Conservation (phyloP, 2,113 vertebrate species). For the Climacteris rufus region DNA sequence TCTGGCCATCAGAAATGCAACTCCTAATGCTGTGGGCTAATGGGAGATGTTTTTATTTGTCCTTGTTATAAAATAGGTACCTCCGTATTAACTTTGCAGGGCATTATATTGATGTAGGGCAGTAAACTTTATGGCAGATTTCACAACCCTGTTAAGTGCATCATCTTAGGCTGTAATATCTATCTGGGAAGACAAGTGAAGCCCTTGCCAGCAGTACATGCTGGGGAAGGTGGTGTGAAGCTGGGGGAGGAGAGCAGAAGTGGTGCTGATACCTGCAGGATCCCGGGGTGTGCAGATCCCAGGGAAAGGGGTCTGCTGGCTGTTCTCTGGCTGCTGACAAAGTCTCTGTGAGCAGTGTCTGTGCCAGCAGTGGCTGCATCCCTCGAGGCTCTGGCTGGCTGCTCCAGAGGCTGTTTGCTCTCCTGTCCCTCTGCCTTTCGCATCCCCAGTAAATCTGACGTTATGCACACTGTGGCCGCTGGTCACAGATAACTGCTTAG, state of each 20-base stretch:
- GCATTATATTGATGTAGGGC: conserved; percentile 55
- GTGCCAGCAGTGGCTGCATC: background rate
- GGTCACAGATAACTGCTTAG: conserved; percentile 61
- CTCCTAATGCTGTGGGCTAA: conserved; percentile 1
- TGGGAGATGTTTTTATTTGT: conserved; percentile 65
- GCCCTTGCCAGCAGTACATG: background rate
- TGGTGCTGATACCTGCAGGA: background rate
- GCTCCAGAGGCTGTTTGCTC: background rate
- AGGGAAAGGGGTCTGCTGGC: background rate
- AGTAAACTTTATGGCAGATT: conserved; percentile 61
- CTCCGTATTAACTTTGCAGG: conserved; percentile 44
- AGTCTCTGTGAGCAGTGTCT: background rate
- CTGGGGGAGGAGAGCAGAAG: background rate
- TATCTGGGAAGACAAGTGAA: background rate
- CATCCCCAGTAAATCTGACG: background rate
- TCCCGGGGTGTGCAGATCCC: background rate
- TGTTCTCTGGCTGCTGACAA: background rate
- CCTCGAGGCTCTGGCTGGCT: background rate
- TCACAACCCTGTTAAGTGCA: conserved; percentile 60
- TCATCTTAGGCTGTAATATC: background rate
- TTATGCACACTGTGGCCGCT: background rate
- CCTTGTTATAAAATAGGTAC: conserved; percentile 49
- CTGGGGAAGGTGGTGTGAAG: background rate
- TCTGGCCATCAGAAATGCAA: conserved; percentile 16
- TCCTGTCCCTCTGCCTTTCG: background rate